A percentile compares a stretch with the other conserved stretches of the same genome.
Conservation (phyloP, 37 sponge, comb jelly and placozoan genomes). For the Beroe forskalii region DNA sequence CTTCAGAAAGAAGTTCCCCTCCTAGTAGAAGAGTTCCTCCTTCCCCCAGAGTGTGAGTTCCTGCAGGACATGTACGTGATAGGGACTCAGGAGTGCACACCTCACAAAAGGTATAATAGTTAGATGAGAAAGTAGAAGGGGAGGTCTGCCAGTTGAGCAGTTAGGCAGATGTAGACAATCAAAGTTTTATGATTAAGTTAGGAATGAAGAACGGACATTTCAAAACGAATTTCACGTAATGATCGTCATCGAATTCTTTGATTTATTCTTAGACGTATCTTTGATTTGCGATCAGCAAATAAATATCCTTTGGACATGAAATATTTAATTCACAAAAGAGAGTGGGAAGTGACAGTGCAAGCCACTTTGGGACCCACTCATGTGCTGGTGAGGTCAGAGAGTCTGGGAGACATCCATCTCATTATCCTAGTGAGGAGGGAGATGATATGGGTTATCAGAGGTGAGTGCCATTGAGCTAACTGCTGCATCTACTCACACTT, state of each 20-base stretch:
- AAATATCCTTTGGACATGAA: too few relatives aligned
- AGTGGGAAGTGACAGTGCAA: constrained; percentile 89
- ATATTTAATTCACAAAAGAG: constrained; percentile 64
- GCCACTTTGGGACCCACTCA: constrained; percentile 89
- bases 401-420: constrained; percentile 76
- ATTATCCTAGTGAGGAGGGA: constrained; percentile 78
- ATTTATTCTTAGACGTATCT: too few relatives aligned
- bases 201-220: too few relatives aligned
- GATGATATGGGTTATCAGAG: constrained; percentile 87
- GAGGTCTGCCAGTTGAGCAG: too few relatives aligned
- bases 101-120: constrained; percentile 70
- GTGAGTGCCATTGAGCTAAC: constrained; percentile 45
- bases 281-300: too few relatives aligned
- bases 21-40: constrained; percentile 81
- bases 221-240: too few relatives aligned
- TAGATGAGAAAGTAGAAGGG: too few relatives aligned
- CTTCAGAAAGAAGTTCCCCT: constrained; percentile 74
- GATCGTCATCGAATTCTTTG: too few relatives aligned
- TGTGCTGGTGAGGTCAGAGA: constrained; percentile 72
- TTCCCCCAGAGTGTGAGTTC: constrained; percentile 70
- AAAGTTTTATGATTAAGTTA: too few relatives aligned
- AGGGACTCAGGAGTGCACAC: constrained; percentile 87
- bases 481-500: too few relatives aligned
- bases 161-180: too few relatives aligned
- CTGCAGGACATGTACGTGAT: constrained; percentile 84